Conservation (phyloP, 2,797 vertebrate genomes). For the Saxicola maurus region DNA sequence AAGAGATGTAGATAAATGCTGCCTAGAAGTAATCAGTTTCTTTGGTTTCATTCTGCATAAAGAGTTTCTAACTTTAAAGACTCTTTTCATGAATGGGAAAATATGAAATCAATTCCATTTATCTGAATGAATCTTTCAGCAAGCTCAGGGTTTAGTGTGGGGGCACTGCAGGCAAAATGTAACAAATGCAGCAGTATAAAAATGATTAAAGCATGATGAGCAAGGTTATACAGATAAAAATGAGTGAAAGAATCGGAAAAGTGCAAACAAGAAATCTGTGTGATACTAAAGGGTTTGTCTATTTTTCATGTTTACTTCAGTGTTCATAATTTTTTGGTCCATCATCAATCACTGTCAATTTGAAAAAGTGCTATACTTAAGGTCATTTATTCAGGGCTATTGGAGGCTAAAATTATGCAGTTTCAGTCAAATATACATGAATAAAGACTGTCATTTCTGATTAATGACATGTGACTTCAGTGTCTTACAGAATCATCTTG, state of each 20-base stretch:
- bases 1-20: conserved; percentile 16
- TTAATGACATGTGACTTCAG: conserved; percentile 84
- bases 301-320: conserved; percentile 84
- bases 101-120: conserved; percentile 63
- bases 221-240: conserved; percentile 30
- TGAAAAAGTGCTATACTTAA: conserved; percentile 87
- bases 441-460: conserved; percentile 87
- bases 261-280: conserved; percentile 62
- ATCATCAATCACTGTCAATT: conserved; percentile 91
- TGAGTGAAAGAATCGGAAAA: conserved; percentile 53
- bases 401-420: conserved; percentile 86
- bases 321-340: conserved; percentile 83
- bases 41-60: conserved; percentile 33
- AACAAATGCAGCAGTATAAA: conserved; percentile 10
- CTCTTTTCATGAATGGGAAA: conserved; percentile 43
- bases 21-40: conserved; percentile 36
- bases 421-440: conserved; percentile 87
- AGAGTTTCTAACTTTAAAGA: conserved; percentile 35
- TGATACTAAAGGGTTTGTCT: conserved; percentile 67
- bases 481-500: conserved; percentile 74
- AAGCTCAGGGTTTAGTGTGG: conserved; percentile 19
- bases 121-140: conserved; percentile 48
- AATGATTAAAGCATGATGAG: conserved; percentile 45
- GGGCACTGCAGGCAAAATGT: conserved; percentile 31
- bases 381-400: conserved; percentile 91